Conservation (phyloP, 2,113 vertebrate genomes). For the Cavia porcellus region DNA sequence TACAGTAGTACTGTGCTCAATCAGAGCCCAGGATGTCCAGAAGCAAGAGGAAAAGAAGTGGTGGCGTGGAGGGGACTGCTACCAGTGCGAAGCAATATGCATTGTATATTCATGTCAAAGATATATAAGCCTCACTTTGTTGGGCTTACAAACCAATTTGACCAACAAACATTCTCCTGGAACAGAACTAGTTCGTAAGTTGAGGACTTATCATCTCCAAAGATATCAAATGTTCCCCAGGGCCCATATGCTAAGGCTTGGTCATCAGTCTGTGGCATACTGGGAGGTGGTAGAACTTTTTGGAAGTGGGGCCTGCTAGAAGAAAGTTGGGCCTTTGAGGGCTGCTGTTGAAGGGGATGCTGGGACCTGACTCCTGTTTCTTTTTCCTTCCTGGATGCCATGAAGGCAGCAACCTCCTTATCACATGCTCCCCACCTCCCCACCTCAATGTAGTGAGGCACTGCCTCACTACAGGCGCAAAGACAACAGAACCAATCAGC, state of each 20-base stretch:
- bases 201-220: neutral
- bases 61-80: neutral
- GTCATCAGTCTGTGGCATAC: neutral
- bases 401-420: neutral
- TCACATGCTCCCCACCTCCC: no score
- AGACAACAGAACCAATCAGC: neutral
- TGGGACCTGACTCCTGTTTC: neutral
- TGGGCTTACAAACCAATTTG: neutral
- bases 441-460: no score
- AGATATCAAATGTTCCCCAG: neutral
- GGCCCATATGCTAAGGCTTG: neutral
- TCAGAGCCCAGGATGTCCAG: neutral
- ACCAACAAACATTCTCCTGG: neutral
- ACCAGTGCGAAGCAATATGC: neutral
- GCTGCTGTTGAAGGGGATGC: neutral
- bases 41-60: neutral
- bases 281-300: neutral
- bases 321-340: neutral
- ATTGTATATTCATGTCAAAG: neutral
- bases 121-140: neutral
- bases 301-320: neutral
- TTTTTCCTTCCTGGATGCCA: neutral
- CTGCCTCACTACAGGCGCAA: neutral
- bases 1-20: neutral
- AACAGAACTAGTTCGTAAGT: neutral